Evolutionary conservation across 2,888 invertebrate species (phyloP).

Genomic region (Eupithecia dodoneata): DNA sequence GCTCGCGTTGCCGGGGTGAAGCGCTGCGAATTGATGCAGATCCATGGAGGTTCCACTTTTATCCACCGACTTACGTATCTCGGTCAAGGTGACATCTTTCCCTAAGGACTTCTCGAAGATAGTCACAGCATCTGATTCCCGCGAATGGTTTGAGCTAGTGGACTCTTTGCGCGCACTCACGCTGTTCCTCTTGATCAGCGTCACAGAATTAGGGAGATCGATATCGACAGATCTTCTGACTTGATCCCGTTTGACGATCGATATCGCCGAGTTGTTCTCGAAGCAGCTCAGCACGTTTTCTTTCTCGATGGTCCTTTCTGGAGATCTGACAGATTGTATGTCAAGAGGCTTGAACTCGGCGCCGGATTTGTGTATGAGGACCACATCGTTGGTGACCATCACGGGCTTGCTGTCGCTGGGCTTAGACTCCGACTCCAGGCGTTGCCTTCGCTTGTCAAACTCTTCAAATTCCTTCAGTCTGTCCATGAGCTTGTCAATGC

Average conservation of each 20-base stretch:
- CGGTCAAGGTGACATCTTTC: slow-evolving; percentile 79
- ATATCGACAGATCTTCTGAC: slow-evolving; percentile 77
- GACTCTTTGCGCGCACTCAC: slow-evolving; percentile 78
- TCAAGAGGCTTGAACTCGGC: slow-evolving; percentile 76
- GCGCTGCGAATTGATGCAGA: slow-evolving; percentile 72
- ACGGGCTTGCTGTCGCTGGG: slow-evolving; percentile 68
- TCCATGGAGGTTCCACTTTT: slow-evolving; percentile 67
- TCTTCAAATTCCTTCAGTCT: slow-evolving; percentile 81
- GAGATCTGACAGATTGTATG: slow-evolving; percentile 74
- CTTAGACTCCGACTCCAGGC: slow-evolving; percentile 73
- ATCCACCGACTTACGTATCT: slow-evolving; percentile 79
- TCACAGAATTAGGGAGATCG: slow-evolving; percentile 79
- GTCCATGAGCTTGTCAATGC: slow-evolving; percentile 81
- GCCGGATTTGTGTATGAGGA: slow-evolving; percentile 78
- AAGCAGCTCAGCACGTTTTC: slow-evolving; percentile 80
- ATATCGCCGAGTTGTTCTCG: slow-evolving; percentile 82
- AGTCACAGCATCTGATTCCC: slow-evolving; percentile 78
- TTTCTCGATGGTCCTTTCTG: slow-evolving; percentile 75
- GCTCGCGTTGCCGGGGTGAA: slow-evolving; percentile 66
- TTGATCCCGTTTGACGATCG: slow-evolving; percentile 80
- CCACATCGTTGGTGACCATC: slow-evolving; percentile 80
- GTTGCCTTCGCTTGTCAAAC: slow-evolving; percentile 77
- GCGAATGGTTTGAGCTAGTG: slow-evolving; percentile 77
- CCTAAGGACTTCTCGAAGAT: slow-evolving; percentile 81
- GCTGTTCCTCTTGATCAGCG: slow-evolving; percentile 79